Percentiles rank a stretch among this genome's conserved stretches.
phyloP scores from a whole-genome alignment of 2,113 vertebrate genomes.

The Crotophaga sulcirostris region DNA sequence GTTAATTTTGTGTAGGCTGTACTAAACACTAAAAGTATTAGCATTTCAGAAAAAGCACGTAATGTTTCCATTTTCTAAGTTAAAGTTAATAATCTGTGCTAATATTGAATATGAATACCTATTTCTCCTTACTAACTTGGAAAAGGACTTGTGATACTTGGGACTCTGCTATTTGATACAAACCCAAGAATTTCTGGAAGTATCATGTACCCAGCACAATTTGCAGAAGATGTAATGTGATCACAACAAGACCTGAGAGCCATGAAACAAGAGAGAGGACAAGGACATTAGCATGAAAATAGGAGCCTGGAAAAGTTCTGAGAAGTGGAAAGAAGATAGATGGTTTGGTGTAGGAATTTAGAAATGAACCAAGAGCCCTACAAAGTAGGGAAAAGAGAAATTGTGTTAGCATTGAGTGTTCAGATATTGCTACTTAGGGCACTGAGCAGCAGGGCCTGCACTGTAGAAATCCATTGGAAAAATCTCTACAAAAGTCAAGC shows the following conservation, averaged over 20 bases:
- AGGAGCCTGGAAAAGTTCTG: neutral
- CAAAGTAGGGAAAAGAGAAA: neutral
- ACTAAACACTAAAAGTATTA: neutral
- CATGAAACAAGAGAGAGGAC: neutral
- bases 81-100: neutral
- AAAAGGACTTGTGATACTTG: neutral
- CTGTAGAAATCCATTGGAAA: neutral
- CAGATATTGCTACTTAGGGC: neutral
- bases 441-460: neutral
- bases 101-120: neutral
- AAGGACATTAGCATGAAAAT: neutral
- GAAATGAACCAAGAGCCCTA: neutral
- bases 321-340: neutral
- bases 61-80: neutral
- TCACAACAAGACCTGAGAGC: neutral
- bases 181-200: neutral
- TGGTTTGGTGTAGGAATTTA: neutral
- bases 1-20: neutral
- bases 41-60: neutral
- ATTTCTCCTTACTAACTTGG: neutral
- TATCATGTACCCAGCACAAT: neutral
- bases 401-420: neutral
- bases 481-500: neutral
- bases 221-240: neutral
- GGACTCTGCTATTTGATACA: neutral